Conservation (phyloP, 2,888 invertebrate species). For the Caenorhabditis zanzibari region DNA sequence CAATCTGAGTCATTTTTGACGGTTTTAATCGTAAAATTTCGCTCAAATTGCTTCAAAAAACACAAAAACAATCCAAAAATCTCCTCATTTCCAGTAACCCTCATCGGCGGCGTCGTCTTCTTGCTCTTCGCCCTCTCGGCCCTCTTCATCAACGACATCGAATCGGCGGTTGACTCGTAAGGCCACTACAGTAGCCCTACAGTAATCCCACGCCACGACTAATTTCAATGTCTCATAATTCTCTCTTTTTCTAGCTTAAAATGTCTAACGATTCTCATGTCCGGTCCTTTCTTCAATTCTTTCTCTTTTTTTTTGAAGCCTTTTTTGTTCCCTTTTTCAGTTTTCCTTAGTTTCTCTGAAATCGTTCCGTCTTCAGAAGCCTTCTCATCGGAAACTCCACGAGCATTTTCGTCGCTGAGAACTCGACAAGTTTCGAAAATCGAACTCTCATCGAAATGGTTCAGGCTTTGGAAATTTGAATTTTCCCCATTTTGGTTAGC, state of each 20-base stretch:
- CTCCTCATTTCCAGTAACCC: conserved; percentile 89
- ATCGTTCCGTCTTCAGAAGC: background rate
- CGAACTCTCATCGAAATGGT: conserved; percentile 32
- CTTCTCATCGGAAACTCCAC: conserved; percentile 17
- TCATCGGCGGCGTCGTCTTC: conserved; percentile 96
- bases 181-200: background rate
- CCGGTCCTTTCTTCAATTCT: conserved; percentile 25
- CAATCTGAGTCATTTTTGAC: background rate
- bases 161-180: conserved; percentile 62
- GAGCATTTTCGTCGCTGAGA: background rate
- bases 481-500: conserved; percentile 27
- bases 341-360: conserved; percentile 14
- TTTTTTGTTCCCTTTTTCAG: conserved; percentile 8
- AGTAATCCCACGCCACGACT: background rate
- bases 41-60: no score
- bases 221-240: background rate
- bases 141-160: conserved; percentile 88
- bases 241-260: conserved; percentile 3
- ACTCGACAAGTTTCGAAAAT: background rate
- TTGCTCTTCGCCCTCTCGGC: conserved; percentile 95
- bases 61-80: background rate
- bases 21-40: no score
- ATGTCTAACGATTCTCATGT: conserved; percentile 23
- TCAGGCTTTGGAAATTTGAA: conserved; percentile 21
- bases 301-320: conserved; percentile 13